Conservation (phyloP, 2,113 vertebrate species). For the Mormoops blainvillei region DNA sequence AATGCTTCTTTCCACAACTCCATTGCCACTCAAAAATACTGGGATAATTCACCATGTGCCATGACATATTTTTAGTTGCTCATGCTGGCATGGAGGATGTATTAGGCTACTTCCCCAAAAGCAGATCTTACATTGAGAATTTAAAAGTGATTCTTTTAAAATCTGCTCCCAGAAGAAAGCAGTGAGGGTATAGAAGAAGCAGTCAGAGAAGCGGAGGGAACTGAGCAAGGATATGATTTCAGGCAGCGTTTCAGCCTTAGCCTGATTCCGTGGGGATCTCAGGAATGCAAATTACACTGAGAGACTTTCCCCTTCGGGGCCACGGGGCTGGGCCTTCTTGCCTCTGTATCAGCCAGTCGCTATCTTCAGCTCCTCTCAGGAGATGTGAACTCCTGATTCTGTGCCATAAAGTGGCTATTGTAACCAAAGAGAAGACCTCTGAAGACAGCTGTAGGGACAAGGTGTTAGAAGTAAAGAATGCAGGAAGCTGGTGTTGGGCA, state of each 20-base stretch:
- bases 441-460: neutral
- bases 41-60: neutral
- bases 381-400: neutral
- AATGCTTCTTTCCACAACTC: neutral
- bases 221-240: neutral
- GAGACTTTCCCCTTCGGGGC: accelerated
- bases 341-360: neutral
- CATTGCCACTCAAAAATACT: neutral
- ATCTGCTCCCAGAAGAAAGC: neutral
- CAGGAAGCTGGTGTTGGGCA: neutral
- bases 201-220: neutral
- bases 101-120: neutral
- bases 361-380: neutral
- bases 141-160: neutral
- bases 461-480: neutral
- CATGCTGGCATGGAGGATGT: neutral
- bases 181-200: neutral
- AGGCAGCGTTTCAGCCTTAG: neutral
- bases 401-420: neutral
- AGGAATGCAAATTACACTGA: neutral
- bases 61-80: neutral
- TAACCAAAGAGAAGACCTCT: neutral
- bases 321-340: neutral
- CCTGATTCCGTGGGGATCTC: neutral
- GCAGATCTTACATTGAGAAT: neutral